Evolutionary conservation across 2,888 invertebrate species (phyloP).

Genomic region (Oscheius onirici): DNA sequence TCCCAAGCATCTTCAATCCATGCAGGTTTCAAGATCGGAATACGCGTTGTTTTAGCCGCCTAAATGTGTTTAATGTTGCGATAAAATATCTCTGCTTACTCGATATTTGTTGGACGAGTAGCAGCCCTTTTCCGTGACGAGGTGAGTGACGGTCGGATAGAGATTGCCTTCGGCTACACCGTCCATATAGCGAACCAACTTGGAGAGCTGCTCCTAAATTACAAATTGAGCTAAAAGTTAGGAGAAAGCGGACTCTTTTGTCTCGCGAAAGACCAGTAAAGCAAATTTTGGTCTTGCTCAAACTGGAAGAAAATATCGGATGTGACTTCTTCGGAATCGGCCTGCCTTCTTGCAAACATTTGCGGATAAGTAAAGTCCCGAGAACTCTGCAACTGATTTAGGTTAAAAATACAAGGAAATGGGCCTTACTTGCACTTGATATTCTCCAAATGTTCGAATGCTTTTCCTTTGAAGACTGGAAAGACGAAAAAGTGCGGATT

Average conservation of each 20-base stretch:
- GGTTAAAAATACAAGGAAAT: background rate
- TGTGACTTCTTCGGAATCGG: constrained; percentile 45
- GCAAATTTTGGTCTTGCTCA: constrained; percentile 43
- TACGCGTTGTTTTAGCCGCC: constrained; percentile 11
- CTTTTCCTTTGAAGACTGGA: constrained; percentile 38
- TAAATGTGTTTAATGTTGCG: background rate
- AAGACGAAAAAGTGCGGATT: constrained; percentile 42
- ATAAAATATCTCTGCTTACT: constrained; percentile 27
- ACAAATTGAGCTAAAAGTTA: background rate
- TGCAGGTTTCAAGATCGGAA: constrained; percentile 10
- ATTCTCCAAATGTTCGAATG: constrained; percentile 31
- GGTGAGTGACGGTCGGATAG: constrained; percentile 45
- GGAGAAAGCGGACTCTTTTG: constrained; percentile 36
- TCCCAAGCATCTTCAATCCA: constrained; percentile 33
- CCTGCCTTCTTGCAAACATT: constrained; percentile 36
- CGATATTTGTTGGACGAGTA: constrained; percentile 49
- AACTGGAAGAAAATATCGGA: constrained; percentile 46
- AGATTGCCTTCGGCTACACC: constrained; percentile 39
- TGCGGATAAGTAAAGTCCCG: constrained; percentile 41
- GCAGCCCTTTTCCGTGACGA: constrained; percentile 49
- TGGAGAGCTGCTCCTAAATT: constrained; percentile 34
- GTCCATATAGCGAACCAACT: constrained; percentile 49
- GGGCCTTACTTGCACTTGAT: constrained; percentile 10
- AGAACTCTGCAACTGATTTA: too few species aligned
- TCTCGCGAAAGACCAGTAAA: constrained; percentile 38